phyloP scores from a whole-genome alignment of 2,888 invertebrate species.

The Drosophila recens region DNA sequence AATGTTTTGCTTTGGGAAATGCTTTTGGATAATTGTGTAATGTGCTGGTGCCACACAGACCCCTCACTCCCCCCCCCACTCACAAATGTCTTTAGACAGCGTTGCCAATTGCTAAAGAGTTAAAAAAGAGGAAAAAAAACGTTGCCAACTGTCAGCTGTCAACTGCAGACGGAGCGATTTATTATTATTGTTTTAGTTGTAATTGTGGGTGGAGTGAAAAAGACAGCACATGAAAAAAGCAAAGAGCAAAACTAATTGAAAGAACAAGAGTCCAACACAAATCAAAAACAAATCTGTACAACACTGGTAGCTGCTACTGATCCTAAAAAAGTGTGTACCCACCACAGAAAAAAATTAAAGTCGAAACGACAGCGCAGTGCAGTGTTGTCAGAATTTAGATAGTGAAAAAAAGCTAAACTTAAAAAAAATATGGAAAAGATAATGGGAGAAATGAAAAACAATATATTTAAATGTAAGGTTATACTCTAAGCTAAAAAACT shows the following conservation, averaged over 20 bases:
- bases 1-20: slow-evolving; percentile 54
- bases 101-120: slow-evolving; percentile 31
- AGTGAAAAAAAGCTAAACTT: neutral
- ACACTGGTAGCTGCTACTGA: slow-evolving; percentile 4
- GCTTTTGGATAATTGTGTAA: slow-evolving; percentile 70
- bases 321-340: slow-evolving; percentile 10
- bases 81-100: slow-evolving; percentile 5
- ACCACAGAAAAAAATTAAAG: neutral
- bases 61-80: neutral
- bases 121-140: slow-evolving; percentile 21
- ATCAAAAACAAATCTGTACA: slow-evolving; percentile 1
- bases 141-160: slow-evolving; percentile 61
- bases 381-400: too few relatives aligned
- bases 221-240: slow-evolving; percentile 9
- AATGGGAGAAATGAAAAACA: neutral
- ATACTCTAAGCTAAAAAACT: too few relatives aligned
- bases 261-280: slow-evolving; percentile 18
- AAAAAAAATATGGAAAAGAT: neutral
- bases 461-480: too few relatives aligned
- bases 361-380: neutral
- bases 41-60: slow-evolving; percentile 24
- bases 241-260: slow-evolving; percentile 29
- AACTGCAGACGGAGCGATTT: slow-evolving; percentile 42
- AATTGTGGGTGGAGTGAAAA: slow-evolving; percentile 42
- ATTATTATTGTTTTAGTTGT: slow-evolving; percentile 47